Conservation (phyloP, 2,113 vertebrate species). For the Tonatia bakeri region DNA sequence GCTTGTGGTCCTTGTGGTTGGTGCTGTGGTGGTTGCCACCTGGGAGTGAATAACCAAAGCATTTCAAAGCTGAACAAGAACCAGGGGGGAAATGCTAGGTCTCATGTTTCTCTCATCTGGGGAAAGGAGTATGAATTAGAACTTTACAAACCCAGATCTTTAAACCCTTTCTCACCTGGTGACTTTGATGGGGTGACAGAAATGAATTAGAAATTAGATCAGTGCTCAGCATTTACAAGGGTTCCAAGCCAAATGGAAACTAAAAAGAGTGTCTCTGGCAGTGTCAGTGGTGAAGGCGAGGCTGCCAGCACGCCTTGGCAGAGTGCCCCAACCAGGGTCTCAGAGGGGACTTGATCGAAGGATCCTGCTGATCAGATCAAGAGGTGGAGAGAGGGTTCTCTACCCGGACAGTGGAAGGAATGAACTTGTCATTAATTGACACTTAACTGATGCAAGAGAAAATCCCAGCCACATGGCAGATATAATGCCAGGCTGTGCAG, state of each 20-base stretch:
- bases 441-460: neutral
- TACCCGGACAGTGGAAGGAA: neutral
- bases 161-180: neutral
- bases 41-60: neutral
- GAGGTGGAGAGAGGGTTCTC: neutral
- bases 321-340: neutral
- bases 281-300: neutral
- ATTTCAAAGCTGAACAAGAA: neutral
- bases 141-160: neutral
- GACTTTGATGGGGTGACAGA: conserved; percentile 27
- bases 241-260: conserved; percentile 34
- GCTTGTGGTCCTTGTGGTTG: neutral
- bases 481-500: neutral
- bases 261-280: neutral
- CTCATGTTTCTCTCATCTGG: neutral
- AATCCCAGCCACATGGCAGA: neutral
- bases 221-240: conserved; percentile 30
- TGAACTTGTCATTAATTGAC: conserved; percentile 9
- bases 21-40: neutral
- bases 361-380: conserved; percentile 26
- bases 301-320: neutral
- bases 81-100: neutral
- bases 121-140: neutral
- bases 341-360: neutral
- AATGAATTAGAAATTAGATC: conserved; percentile 53